Base-by-base conservation (phyloP, 2,797 vertebrate species). In the Heliangelus exortis region DNA sequence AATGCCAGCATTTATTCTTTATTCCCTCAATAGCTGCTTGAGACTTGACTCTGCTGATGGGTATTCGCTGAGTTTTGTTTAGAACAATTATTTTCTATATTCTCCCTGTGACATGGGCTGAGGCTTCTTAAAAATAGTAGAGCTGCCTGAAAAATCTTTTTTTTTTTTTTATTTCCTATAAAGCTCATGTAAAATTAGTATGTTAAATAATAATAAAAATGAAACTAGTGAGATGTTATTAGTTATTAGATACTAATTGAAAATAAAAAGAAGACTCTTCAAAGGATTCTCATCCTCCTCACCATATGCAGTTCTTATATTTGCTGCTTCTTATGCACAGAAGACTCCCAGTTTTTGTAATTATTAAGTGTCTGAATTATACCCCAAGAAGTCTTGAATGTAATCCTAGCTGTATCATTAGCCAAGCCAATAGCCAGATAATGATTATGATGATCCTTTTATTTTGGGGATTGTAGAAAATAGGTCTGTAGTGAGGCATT, bases 131-230 rank as follows among this genome's bases (percentile, higher is more conserved):
- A 82, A 74, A 86, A 68, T 3, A 50, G 51, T 8, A 63, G 23
- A 11, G 11, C 22, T 93, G 50, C 43, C 28, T 53, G 19, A 83
- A 77, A 80, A 50, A 43, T n/a, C n/a, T 1, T 50, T 43, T 33
- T 2, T 4, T 4, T 21, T 68, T 63, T 65, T 71, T 57, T 0
- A 9, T 73, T 82, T 82, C 0, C 0, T 55, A 80, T 63, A 43
- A 51, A 73, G 63, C 7, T 34, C 4, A 29, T 18, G 3, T 76
- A 54, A 89, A 87, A 78, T 47, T 3, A 20, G 43, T 57, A 18
- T 23, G 7, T 67, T 77, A 33, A 84, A 79, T 12, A 23, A 47
- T 80, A 21, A 16, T 21, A 45, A 84, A 53, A 18, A 22, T 47
- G 9, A 26, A 36, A 19, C 10, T 43, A 65, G 5, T 47, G 13